Percentiles rank a stretch among this genome's conserved stretches.
These are phyloP conservation scores for Mungos mungo DNA, from an alignment of 2,113 vertebrate species.

Conservation along the genomic window DNA sequence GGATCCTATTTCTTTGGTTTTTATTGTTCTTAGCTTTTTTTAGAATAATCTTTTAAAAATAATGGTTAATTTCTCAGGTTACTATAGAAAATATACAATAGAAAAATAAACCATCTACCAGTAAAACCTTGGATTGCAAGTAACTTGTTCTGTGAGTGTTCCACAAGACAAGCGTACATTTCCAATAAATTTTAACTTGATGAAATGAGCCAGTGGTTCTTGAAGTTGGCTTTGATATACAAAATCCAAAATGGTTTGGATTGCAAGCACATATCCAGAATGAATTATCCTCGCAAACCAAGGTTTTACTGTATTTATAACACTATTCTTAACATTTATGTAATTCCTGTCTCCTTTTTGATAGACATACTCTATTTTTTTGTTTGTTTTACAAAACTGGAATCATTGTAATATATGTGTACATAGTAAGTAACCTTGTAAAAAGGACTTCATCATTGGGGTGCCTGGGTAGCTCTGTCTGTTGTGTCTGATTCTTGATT, in stretches of 20 bases:
- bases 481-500: no score
- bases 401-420: background rate
- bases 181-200: no score
- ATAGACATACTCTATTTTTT: background rate
- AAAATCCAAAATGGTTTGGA: no score
- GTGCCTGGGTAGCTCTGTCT: no score
- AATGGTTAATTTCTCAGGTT: conserved; percentile 7
- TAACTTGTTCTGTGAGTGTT: no score
- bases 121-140: no score
- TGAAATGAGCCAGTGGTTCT: no score
- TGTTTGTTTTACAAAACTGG: background rate
- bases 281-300: no score
- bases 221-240: no score
- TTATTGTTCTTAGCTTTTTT: background rate
- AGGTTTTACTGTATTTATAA: background rate
- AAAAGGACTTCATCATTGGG: background rate
- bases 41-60: conserved; percentile 17
- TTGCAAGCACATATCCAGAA: no score
- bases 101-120: background rate
- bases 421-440: background rate
- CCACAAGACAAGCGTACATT: no score
- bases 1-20: background rate
- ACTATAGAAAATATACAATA: conserved; percentile 24
- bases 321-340: background rate
- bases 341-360: conserved; percentile 16